Base-by-base conservation (phyloP, 2,113 vertebrate genomes). In the Neotoma lepida region DNA sequence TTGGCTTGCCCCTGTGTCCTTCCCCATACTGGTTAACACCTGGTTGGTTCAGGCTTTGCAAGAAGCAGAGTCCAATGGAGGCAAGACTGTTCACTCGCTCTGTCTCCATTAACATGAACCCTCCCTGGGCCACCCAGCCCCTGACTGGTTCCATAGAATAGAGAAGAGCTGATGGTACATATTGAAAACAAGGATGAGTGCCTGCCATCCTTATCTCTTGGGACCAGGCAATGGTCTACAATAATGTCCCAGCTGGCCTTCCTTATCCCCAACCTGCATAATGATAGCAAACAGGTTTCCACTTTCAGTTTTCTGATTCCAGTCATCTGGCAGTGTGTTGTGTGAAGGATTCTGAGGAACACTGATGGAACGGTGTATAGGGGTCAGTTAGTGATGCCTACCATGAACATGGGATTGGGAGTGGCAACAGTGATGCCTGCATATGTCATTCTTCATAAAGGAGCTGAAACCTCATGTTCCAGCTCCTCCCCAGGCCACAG, bases 351-450 rank as follows among this genome's bases (percentile, higher is more conserved):
- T 46, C 87, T 9, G 63, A 86, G 82, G 86, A 4, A 3, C 44
- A 1, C 0, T 1, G 3, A 0, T 4, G 28, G 39, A 12, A 74
- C 0, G 6, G 13, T 0, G 20, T 24, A 4, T 20, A 17, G 73
- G 4, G 13, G n/a, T 30, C 54, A 10, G 12, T 26, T 1, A 3
- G 30, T 1, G 1, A 89, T 0, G 77, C 33, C 22, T 12, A 74
- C 76, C 26, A 2, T 2, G 4, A 41, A 44, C 1, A 1, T 1
- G 18, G 46, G 28, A 6, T 2, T 2, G 49, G 20, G 46, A 35
- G 63, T 2, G 22, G 22, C 13, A 6, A 56, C 0, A 41, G 51
- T 1, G 24, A 17, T 2, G 13, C 76, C 22, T 18, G 1, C 12
- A 26, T 46, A 15, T 3, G 9, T 3, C 30, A 13, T 0, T 17